Evolutionary conservation across 2,888 invertebrate genomes (phyloP).

Genomic region (Timema podura): DNA sequence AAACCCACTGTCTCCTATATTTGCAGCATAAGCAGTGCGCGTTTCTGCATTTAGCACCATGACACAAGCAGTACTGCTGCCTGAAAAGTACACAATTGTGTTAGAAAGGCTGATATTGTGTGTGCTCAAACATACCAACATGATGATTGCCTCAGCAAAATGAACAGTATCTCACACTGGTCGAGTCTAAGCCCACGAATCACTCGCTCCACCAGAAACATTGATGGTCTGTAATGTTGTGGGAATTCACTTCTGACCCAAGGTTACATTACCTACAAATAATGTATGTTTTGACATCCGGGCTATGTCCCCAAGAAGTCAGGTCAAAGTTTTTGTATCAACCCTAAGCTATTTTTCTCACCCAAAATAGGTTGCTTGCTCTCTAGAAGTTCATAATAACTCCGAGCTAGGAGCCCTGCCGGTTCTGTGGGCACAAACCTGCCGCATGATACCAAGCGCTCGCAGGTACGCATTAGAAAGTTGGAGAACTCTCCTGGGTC

Average conservation of each 20-base stretch:
- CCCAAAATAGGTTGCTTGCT: constrained; percentile 90
- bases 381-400: constrained; percentile 87
- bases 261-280: too few species aligned
- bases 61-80: constrained; percentile 97
- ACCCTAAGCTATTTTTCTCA: constrained; percentile 48
- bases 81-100: constrained; percentile 47
- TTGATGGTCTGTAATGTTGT: too few species aligned
- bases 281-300: too few species aligned
- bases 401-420: constrained; percentile 81
- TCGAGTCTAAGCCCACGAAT: too few species aligned
- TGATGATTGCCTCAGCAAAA: too few species aligned
- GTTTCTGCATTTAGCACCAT: constrained; percentile 88
- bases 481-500: constrained; percentile 96
- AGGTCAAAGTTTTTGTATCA: too few species aligned
- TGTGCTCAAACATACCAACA: too few species aligned
- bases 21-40: constrained; percentile 88
- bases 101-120: too few species aligned
- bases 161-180: too few species aligned
- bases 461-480: constrained; percentile 91
- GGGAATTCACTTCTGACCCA: too few species aligned
- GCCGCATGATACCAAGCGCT: constrained; percentile 84
- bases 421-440: constrained; percentile 84
- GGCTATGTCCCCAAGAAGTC: too few species aligned
- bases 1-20: constrained; percentile 98
- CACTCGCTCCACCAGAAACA: too few species aligned